These are phyloP conservation scores for Cryptoprocta ferox DNA, from an alignment of 2,797 vertebrate genomes.

Conservation along the genomic window DNA sequence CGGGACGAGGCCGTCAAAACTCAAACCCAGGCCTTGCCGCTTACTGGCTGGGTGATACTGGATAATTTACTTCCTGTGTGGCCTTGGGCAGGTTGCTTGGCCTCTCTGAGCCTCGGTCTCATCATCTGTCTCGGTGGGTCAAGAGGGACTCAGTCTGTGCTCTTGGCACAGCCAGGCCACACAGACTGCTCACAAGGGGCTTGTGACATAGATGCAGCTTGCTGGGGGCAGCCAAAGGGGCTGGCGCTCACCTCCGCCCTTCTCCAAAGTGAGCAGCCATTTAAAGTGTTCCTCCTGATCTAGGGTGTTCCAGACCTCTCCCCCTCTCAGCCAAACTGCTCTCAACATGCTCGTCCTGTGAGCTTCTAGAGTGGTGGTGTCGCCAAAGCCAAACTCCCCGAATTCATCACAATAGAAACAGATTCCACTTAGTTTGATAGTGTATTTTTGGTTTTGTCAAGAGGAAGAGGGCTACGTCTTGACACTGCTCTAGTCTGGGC, in stretches of 20 bases:
- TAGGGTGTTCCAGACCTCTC: not conserved
- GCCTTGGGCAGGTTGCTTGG: not conserved
- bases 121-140: not conserved
- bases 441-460: not conserved
- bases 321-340: not conserved
- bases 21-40: not conserved
- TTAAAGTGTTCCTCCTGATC: not conserved
- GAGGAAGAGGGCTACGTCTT: not conserved
- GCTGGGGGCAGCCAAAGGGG: too few species aligned
- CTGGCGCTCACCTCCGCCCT: not conserved
- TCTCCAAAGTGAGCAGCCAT: not conserved
- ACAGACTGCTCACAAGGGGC: too few species aligned
- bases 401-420: not conserved
- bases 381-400: not conserved
- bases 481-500: not conserved
- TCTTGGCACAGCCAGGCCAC: not conserved
- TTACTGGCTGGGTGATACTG: not conserved
- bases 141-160: not conserved
- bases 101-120: not conserved
- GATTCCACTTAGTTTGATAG: too few species aligned
- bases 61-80: not conserved
- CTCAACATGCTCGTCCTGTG: not conserved
- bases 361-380: too few species aligned
- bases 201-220: not conserved
- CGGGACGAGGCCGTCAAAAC: not conserved